Conservation (phyloP, 1,140 invertebrate genomes). For the Monomorium pharaonis region DNA sequence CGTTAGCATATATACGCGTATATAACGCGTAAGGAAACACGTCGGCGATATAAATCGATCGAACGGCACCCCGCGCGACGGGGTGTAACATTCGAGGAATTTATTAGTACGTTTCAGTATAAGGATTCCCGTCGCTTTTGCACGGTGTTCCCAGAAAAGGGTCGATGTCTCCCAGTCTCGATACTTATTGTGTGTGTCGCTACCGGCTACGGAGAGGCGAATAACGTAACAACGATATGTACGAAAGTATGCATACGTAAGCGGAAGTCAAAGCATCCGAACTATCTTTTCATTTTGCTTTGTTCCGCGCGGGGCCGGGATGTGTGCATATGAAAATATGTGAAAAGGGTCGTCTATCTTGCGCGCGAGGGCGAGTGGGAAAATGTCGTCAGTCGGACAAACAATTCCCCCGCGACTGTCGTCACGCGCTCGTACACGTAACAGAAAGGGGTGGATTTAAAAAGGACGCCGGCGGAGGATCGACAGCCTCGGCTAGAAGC, state of each 20-base stretch:
- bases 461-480: background rate
- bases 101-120: conserved; percentile 26
- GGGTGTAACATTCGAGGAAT: conserved; percentile 14
- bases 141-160: background rate
- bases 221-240: conserved; percentile 50
- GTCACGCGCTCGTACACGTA: background rate
- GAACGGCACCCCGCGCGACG: background rate
- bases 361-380: conserved; percentile 17
- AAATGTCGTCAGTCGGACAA: conserved; percentile 31
- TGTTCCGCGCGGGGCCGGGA: conserved; percentile 74
- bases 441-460: conserved; percentile 32
- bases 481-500: background rate
- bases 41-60: conserved; percentile 31
- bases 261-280: conserved; percentile 80
- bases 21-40: background rate
- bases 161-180: conserved; percentile 23
- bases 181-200: conserved; percentile 53
- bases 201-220: conserved; percentile 1
- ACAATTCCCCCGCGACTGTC: conserved; percentile 47
- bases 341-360: conserved; percentile 48
- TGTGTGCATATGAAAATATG: conserved; percentile 61
- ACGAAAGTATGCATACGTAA: conserved; percentile 50
- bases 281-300: conserved; percentile 85
- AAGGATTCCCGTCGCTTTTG: conserved; percentile 37
- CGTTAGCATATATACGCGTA: background rate